Evolutionary conservation across 2,113 vertebrate species (phyloP), one percentile per base, ranked within the genome.

Genomic region (Macrotis lagotis): DNA sequence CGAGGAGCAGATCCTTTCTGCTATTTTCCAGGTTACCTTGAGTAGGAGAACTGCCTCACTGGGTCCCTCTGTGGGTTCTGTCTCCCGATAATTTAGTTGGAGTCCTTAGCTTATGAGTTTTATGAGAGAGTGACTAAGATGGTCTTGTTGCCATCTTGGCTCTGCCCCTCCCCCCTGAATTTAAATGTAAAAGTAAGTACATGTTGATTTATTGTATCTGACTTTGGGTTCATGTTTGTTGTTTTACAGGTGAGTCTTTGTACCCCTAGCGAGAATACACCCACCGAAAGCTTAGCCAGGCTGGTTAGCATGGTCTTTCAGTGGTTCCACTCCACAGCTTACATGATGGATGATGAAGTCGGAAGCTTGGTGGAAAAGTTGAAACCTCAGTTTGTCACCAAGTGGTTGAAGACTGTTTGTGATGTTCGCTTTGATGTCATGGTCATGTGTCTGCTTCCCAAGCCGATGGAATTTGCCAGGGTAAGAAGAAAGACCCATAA

Each of bases 271-370:
- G 99, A 99, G 97, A 99, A 99, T 98, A 99, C 99, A 0, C 99
- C 99, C 5, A 99, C 99, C 0, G 99, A 99, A 97, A 99, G 99
- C 95, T 98, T 99, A 97, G 99, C 99, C 48, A 98, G 99, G 89
- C 98, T 99, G 95, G 99, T 99, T 96, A 99, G 99, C 97, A 99
- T 99, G 99, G 99, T 99, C 51, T 99, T 99, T 97, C 99, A 99
- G 98, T 99, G 99, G 99, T 99, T 99, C 96, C 99, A 99, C 97
- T 99, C 99, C 93, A 99, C 99, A 0, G 99, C 99, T 4, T 99
- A 99, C 95, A 99, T 99, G 99, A 99, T 99, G 99, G 99, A 99
- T 47, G 99, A 99, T 91, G 99, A 99, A 98, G 99, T 99, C 25
- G 99, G 99, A 66, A 99, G 99, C 96, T 98, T 99, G 96, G 99